These are phyloP conservation scores for Amphiprion ocellaris DNA, from an alignment of 2,113 vertebrate species.

Conservation along the genomic window DNA sequence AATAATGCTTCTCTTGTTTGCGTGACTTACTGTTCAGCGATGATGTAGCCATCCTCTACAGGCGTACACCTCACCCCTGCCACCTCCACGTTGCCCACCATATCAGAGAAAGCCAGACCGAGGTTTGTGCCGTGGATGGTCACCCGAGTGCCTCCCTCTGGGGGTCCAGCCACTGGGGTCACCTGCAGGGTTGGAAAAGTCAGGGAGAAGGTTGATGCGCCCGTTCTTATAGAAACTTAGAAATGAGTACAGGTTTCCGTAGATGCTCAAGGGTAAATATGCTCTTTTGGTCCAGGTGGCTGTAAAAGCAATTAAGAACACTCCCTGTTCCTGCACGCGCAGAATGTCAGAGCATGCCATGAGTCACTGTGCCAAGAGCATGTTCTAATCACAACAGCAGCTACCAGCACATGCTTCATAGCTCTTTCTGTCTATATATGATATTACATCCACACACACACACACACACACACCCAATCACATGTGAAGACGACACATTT, in stretches of 20 bases:
- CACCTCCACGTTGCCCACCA: slow-evolving; percentile 93
- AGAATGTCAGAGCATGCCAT: slow-evolving; percentile 51
- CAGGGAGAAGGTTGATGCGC: not conserved
- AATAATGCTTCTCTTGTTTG: not conserved
- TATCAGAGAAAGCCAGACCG: slow-evolving; percentile 95
- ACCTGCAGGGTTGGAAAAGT: slow-evolving; percentile 83
- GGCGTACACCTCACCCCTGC: slow-evolving; percentile 93
- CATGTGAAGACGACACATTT: not conserved
- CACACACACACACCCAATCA: not conserved
- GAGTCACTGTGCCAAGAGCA: slow-evolving; percentile 48
- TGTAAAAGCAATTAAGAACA: slow-evolving; percentile 68
- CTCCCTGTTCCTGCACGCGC: slow-evolving; percentile 19
- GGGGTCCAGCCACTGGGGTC: slow-evolving; percentile 94
- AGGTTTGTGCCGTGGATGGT: slow-evolving; percentile 96
- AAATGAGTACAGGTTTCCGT: slow-evolving; percentile 22
- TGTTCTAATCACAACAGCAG: slow-evolving; percentile 21
- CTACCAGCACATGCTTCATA: slow-evolving; percentile 8
- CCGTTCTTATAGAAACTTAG: not conserved
- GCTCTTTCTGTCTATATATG: slow-evolving; percentile 12
- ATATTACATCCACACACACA: not conserved
- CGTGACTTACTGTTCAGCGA: slow-evolving; percentile 95
- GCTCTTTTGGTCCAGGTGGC: slow-evolving; percentile 64
- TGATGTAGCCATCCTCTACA: slow-evolving; percentile 92
- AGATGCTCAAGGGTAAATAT: slow-evolving; percentile 49
- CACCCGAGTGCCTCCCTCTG: slow-evolving; percentile 94